Conservation (phyloP, 2,113 vertebrate genomes). For the Paramormyrops kingsleyae region DNA sequence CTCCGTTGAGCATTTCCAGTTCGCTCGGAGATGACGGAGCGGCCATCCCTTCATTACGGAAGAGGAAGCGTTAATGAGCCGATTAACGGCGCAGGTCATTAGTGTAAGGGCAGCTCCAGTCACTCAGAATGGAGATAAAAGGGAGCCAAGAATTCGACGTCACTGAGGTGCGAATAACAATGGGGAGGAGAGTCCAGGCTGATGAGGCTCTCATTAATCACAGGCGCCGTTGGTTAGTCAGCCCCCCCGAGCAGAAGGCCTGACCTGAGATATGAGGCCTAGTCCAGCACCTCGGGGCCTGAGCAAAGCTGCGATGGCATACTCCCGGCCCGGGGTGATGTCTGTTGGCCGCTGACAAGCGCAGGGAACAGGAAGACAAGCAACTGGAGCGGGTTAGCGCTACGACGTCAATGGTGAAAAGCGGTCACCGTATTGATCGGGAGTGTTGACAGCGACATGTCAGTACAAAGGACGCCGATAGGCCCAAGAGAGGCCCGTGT, state of each 20-base stretch:
- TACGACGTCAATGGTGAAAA: constrained; percentile 7
- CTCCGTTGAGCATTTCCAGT: background rate
- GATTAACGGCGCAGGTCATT: constrained; percentile 50
- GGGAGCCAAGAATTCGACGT: background rate
- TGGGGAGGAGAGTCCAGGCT: background rate
- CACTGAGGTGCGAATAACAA: background rate
- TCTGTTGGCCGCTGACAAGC: background rate
- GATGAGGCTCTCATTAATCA: background rate
- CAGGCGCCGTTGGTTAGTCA: background rate
- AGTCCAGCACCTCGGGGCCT: background rate
- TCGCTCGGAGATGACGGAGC: background rate
- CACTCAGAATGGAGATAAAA: constrained; percentile 31
- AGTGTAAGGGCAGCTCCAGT: constrained; percentile 24
- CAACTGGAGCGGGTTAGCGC: background rate
- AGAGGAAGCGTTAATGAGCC: constrained; percentile 50
- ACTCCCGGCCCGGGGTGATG: background rate
- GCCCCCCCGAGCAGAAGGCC: background rate
- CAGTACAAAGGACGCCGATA: background rate
- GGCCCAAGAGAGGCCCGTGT: constrained; percentile 3
- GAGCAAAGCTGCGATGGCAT: background rate
- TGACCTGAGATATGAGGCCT: background rate
- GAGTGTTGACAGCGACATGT: constrained; percentile 29
- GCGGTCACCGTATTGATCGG: constrained; percentile 47
- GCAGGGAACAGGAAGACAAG: background rate
- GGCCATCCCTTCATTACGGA: constrained; percentile 44